phyloP scores from a whole-genome alignment of 2,797 vertebrate genomes.

The Semotilus atromaculatus region DNA sequence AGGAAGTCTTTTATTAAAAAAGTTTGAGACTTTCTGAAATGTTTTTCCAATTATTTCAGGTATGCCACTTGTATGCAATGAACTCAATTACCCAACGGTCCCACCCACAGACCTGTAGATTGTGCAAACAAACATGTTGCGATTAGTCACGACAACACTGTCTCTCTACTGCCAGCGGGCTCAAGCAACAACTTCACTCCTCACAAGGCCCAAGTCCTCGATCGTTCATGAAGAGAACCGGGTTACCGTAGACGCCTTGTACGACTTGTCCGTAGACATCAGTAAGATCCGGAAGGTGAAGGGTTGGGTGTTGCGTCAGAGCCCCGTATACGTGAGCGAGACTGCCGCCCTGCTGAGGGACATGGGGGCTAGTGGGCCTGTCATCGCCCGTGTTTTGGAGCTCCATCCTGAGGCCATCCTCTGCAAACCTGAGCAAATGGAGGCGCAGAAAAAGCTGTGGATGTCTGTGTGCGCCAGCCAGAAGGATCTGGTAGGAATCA shows the following conservation, averaged over 20 bases:
- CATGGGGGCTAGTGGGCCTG: slow-evolving; percentile 79
- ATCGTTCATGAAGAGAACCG: slow-evolving; percentile 80
- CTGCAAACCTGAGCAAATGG: slow-evolving; percentile 80
- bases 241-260: slow-evolving; percentile 80
- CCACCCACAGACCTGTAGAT: slow-evolving; percentile 3
- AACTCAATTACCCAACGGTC: slow-evolving; percentile 5
- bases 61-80: slow-evolving; percentile 14
- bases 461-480: slow-evolving; percentile 83
- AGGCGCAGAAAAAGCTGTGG: slow-evolving; percentile 85
- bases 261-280: slow-evolving; percentile 85
- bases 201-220: slow-evolving; percentile 59
- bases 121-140: slow-evolving; percentile 71
- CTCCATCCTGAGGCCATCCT: slow-evolving; percentile 88
- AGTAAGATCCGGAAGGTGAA: slow-evolving; percentile 87
- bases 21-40: not conserved
- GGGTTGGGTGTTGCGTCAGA: slow-evolving; percentile 87
- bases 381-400: slow-evolving; percentile 84
- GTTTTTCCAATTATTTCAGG: slow-evolving; percentile 20
- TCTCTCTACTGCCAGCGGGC: slow-evolving; percentile 63
- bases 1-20: not conserved
- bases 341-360: slow-evolving; percentile 79
- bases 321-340: slow-evolving; percentile 84
- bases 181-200: slow-evolving; percentile 48
- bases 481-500: slow-evolving; percentile 83
- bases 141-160: slow-evolving; percentile 65